A percentile compares a stretch with the other conserved stretches of the same genome.
These are phyloP conservation scores for Lochmaea crataegi DNA, from an alignment of 2,888 invertebrate species.

Conservation along the genomic window DNA sequence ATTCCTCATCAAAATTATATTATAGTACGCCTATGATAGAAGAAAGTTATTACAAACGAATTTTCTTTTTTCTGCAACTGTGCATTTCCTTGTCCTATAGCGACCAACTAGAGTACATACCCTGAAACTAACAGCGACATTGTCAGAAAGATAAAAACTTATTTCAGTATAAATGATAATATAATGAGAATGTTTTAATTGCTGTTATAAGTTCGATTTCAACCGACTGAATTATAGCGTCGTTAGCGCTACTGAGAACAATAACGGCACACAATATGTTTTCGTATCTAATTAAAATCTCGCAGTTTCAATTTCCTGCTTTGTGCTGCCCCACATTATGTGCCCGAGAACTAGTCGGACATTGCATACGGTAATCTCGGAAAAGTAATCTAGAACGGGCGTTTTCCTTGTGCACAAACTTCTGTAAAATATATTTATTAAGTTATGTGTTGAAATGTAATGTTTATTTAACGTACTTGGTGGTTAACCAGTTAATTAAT, in stretches of 20 bases:
- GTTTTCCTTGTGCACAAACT: neutral
- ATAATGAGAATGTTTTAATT: constrained; percentile 50
- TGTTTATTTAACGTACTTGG: neutral
- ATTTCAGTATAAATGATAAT: constrained; percentile 48
- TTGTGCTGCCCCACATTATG: constrained; percentile 28
- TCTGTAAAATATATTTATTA: neutral
- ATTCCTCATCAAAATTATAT: no score
- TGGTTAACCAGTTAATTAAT: neutral
- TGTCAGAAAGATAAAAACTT: constrained; percentile 35
- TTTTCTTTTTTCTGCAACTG: no score
- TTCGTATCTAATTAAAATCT: constrained; percentile 58
- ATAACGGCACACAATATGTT: constrained; percentile 47
- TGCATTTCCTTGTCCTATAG: no score
- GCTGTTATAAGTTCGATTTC: constrained; percentile 48
- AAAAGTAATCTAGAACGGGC: constrained; percentile 18
- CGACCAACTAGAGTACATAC: neutral
- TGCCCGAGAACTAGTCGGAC: constrained; percentile 20
- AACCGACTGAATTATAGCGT: constrained; percentile 51
- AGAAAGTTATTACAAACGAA: no score
- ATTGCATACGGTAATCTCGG: constrained; percentile 16
- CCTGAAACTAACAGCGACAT: neutral
- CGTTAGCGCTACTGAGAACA: constrained; percentile 50
- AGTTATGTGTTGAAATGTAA: neutral
- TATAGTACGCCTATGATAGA: no score
- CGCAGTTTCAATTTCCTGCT: constrained; percentile 57